Conservation (phyloP, 2,888 invertebrate genomes). For the Tortricodes alternella region DNA sequence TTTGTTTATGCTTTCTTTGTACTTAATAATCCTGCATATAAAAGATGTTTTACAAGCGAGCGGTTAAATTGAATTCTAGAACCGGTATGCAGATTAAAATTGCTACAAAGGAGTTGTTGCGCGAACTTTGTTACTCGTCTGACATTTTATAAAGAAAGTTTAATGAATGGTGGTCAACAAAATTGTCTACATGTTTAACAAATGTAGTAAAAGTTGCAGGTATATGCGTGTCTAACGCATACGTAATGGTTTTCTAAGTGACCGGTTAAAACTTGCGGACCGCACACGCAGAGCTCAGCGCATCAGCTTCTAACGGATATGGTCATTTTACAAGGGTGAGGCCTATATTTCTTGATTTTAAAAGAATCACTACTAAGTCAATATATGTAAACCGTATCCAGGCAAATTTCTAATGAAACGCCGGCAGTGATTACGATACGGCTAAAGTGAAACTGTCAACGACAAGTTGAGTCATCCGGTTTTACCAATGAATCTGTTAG, state of each 20-base stretch:
- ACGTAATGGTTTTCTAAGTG: slow-evolving; percentile 7
- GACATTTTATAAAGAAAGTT: slow-evolving; percentile 13
- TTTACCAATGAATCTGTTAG: neutral
- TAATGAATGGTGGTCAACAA: neutral
- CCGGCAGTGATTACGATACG: too few species aligned
- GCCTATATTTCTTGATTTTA: neutral
- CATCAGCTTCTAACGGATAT: neutral
- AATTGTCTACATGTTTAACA: neutral
- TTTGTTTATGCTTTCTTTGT: slow-evolving; percentile 48
- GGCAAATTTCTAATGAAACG: too few species aligned
- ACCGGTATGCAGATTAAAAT: slow-evolving; percentile 34
- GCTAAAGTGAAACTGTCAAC: neutral
- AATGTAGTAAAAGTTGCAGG: neutral
- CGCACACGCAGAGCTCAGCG: slow-evolving; percentile 6
- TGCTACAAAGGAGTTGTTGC: slow-evolving; percentile 30
- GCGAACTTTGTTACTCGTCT: slow-evolving; percentile 1
- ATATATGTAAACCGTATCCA: too few species aligned
- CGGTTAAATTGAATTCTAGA: slow-evolving; percentile 41
- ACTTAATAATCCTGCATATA: slow-evolving; percentile 39
- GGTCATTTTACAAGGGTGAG: neutral
- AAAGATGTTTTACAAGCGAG: slow-evolving; percentile 32
- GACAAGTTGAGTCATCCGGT: neutral
- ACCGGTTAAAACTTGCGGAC: slow-evolving; percentile 13
- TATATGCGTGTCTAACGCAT: slow-evolving; percentile 6
- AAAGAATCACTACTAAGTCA: too few species aligned